Evolutionary conservation across 1,140 invertebrate genomes (phyloP), one percentile per base, ranked within the genome.

Genomic region (Patella vulgata): DNA sequence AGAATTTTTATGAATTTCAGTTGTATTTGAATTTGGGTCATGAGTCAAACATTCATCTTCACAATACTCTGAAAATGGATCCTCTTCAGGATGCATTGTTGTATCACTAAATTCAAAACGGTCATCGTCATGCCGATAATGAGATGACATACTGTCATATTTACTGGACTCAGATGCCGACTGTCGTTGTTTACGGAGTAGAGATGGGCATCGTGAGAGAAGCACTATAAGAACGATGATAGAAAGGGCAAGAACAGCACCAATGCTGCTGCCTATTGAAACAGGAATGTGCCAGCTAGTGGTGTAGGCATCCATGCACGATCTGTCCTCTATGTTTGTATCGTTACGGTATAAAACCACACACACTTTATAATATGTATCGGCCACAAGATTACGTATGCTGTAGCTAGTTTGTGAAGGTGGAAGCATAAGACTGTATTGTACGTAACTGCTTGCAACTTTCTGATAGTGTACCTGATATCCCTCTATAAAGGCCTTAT

Each of bases 311-410:
- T 78, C 79, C 9, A 74, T 59, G 61, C 79, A 81, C 51, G 75
- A 63, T 1, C 70, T 66, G 12, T 68, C 51, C 2, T 68, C 63
- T n/a, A 53, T 25, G 17, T 50, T 42, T 11, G 68, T 72, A 47
- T 75, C 66, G 47, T 78, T 78, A 17, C 70, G 64, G 43, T 75
- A 77, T 59, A 79, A 71, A 8, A 74, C 67, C 30, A 81, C 61
- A 60, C 79, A 81, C 17, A 81, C 67, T 64, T 74, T 79, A 48
- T 81, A 81, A 54, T 77, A 76, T 17, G 79, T 81, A 52, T 81
- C 76, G 3, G 76, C 74, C 5, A 78, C 75, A 9, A 81, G 66
- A 58, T 81, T 78, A 19, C 61, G 25, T 42, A 81, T 73, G 23
- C 58, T 70, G 50, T 77, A 81, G 27, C 59, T 44, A 27, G 25